Base-by-base conservation (phyloP, 2,797 vertebrate species). In the Brotula barbata region DNA sequence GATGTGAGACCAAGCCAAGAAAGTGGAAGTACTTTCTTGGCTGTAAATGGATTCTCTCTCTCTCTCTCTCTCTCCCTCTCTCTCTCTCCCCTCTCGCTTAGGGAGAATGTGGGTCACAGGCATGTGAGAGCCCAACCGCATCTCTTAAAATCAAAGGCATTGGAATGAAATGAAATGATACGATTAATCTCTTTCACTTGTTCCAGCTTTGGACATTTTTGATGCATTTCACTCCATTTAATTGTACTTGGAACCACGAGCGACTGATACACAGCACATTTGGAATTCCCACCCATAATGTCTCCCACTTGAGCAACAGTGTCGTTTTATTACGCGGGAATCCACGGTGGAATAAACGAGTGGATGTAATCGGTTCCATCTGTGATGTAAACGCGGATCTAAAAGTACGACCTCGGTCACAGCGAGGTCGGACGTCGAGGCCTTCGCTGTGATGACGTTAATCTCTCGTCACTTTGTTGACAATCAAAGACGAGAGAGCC, bases 21-120 rank as follows among this genome's bases (percentile, higher is more conserved):
- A 74, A 83, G 74, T 72, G 58, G 65, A 83, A 77, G 74, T 73
- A 74, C 64, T 75, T 85, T 80, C 75, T 79, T 80, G 73, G 81
- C 81, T 83, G 46, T 42, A 62, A 79, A 82, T 80, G 65, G 66
- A 65, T 85, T 81, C 78, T 73, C 45, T 54, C 61, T 48, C 58
- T 58, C 39, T 25, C 17, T 53, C 46, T 40, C 31, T 63, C 45
- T 52, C 41, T 58, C 41, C 21, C 17, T 43, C 41, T 43, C 41
- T 43, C 41, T 49, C 49, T 45, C 56, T 68, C 36, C 59, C 13
- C 34, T 6, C 13, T 60, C 68, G 39, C 68, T 61, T 15, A 19
- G 73, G 60, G 52, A 63, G 37, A 78, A 88, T 85, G 55, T 88
- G 78, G 88, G 86, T 89, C 89, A 89, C 56, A 70, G 59, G 69